A percentile compares a stretch with the other conserved stretches of the same genome.
Evolutionary conservation across 2,113 vertebrate species (phyloP).

Genomic region (Brachirus orientalis): DNA sequence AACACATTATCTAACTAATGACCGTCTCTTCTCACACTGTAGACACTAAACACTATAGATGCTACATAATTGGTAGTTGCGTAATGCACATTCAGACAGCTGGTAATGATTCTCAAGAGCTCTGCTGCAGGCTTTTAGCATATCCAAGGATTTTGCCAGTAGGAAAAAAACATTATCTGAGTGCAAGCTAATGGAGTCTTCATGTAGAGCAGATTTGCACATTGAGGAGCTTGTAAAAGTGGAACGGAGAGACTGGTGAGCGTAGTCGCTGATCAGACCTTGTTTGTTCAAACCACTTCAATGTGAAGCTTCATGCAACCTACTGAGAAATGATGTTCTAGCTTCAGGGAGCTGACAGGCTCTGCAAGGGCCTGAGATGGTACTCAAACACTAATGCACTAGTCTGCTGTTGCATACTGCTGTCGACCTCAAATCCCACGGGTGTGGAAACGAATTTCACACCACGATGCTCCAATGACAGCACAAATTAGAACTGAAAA

Average conservation of each 20-base stretch:
- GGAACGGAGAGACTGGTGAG: constrained; percentile 26
- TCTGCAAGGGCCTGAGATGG: constrained; percentile 47
- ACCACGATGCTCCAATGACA: constrained; percentile 62
- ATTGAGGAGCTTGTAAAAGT: constrained; percentile 21
- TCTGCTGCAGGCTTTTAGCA: constrained; percentile 37
- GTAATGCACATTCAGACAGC: constrained; percentile 38
- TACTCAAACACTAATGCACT: constrained; percentile 60
- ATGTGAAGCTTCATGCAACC: constrained; percentile 24
- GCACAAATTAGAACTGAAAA: constrained; percentile 54
- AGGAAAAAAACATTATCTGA: constrained; percentile 40
- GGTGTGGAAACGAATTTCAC: constrained; percentile 68
- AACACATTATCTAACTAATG: constrained; percentile 22
- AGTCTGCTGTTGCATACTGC: constrained; percentile 58
- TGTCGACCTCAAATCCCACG: constrained; percentile 57
- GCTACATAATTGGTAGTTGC: constrained; percentile 33
- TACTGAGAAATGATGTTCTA: constrained; percentile 41
- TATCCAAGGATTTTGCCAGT: constrained; percentile 29
- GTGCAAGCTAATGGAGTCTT: constrained; percentile 53
- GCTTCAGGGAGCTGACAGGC: constrained; percentile 43
- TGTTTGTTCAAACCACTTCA: constrained; percentile 43
- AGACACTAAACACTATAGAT: constrained; percentile 7
- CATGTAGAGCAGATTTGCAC: constrained; percentile 24
- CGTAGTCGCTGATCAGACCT: constrained; percentile 23
- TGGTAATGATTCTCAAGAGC: constrained; percentile 55
- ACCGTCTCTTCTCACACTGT: constrained; percentile 14